phyloP scores from a whole-genome alignment of 2,797 vertebrate genomes.

The Phalloptychus januarius region DNA sequence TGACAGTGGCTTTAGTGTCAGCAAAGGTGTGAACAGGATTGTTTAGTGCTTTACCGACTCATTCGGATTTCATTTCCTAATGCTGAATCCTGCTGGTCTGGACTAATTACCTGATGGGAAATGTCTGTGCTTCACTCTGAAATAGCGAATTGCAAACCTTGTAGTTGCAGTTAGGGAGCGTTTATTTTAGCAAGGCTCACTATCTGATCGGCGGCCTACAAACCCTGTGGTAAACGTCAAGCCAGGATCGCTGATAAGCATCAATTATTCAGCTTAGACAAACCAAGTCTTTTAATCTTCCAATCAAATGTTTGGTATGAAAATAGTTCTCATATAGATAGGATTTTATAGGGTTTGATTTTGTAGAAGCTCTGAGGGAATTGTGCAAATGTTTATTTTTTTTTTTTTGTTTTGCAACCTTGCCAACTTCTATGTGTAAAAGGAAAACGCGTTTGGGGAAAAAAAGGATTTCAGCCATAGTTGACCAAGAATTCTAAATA shows the following conservation, averaged over 20 bases:
- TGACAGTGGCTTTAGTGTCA: slow-evolving; percentile 2
- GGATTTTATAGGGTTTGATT: background rate
- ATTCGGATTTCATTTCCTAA: slow-evolving; percentile 19
- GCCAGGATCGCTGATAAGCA: background rate
- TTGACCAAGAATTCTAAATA: slow-evolving; percentile 9
- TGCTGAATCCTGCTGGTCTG: slow-evolving; percentile 15
- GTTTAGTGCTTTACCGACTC: slow-evolving; percentile 7
- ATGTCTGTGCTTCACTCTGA: slow-evolving; percentile 18
- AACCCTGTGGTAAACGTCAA: background rate
- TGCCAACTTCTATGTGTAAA: background rate
- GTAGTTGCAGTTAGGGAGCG: background rate
- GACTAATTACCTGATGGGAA: slow-evolving; percentile 24
- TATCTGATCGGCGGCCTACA: background rate
- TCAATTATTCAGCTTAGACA: background rate
- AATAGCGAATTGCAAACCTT: slow-evolving; percentile 2
- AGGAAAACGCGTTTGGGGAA: background rate
- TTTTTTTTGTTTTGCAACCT: background rate
- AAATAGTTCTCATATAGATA: background rate
- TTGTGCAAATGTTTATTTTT: background rate
- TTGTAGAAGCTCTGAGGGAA: background rate
- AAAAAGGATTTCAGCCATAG: background rate
- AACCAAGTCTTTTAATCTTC: background rate
- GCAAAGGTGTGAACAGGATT: background rate
- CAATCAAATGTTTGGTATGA: background rate
- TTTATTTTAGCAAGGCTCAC: background rate